phyloP scores from a whole-genome alignment of 2,888 invertebrate genomes.

The Andrena hattorfiana region DNA sequence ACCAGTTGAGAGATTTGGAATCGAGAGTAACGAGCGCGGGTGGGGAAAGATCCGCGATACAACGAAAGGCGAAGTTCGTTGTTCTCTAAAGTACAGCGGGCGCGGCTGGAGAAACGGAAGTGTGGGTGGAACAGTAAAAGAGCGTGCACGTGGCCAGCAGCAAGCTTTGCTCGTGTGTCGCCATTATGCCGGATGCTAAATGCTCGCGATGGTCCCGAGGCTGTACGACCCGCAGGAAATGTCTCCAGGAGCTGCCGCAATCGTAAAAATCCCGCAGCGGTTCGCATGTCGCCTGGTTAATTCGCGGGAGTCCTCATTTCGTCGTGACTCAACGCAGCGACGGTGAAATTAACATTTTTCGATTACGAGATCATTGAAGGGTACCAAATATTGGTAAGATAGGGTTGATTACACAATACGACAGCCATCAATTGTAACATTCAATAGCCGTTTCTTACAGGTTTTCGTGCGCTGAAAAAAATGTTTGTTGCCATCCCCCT shows the following conservation, averaged over 20 bases:
- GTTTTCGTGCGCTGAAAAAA: too few species aligned
- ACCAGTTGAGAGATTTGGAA: slow-evolving; percentile 15
- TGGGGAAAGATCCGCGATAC: slow-evolving; percentile 1
- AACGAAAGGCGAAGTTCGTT: slow-evolving; percentile 45
- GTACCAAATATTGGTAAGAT: too few species aligned
- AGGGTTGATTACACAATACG: too few species aligned
- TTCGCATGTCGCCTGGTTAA: slow-evolving; percentile 45
- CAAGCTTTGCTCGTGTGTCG: slow-evolving; percentile 31
- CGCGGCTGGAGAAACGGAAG: slow-evolving; percentile 50
- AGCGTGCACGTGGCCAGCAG: slow-evolving; percentile 16
- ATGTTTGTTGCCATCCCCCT: too few species aligned
- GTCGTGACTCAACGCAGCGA: background rate
- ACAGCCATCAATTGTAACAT: too few species aligned
- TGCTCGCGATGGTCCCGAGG: slow-evolving; percentile 40
- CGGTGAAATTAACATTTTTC: slow-evolving; percentile 1
- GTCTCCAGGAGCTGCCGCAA: slow-evolving; percentile 25
- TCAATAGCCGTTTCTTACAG: too few species aligned
- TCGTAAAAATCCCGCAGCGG: slow-evolving; percentile 47
- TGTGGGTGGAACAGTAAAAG: slow-evolving; percentile 27
- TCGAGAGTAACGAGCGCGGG: background rate
- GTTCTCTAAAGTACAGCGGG: slow-evolving; percentile 53
- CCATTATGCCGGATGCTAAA: slow-evolving; percentile 63
- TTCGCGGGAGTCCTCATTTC: slow-evolving; percentile 28
- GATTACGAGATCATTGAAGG: too few species aligned
- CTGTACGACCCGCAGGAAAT: slow-evolving; percentile 30